Base-by-base conservation (phyloP, 2,797 vertebrate species). In the Erpetoichthys calabaricus region DNA sequence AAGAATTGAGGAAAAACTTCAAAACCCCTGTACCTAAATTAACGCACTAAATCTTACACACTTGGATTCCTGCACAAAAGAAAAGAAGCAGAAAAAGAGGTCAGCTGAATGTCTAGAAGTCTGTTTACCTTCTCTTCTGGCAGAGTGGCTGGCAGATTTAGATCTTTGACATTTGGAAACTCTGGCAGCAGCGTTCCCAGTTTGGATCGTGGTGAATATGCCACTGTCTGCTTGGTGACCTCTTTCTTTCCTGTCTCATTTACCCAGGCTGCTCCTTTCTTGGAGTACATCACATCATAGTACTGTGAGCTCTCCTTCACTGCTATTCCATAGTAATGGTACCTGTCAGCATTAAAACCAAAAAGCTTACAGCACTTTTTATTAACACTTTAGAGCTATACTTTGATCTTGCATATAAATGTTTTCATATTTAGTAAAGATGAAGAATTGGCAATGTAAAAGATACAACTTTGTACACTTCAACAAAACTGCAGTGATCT, bases 111-210 rank as follows among this genome's bases (percentile, higher is more conserved):
- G 68, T 80, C 84, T 83, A 82, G 75, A 70, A 76, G 78, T 67
- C 57, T 69, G 72, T 78, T 91, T 94, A 98, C 96, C 95, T 98
- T 98, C 78, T 99, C 94, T 71, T 96, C 94, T 80, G 96, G 89
- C 84, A 99, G 85, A 77, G 88, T 97, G 80, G 93, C 78, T 57
- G 96, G 96, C 85, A 99, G 91, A 88, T 95, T 94, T 85, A 99
- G 83, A 80, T 99, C 96, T 91, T 98, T 98, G 90, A 98, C 94
- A 89, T 96, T 98, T 87, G 96, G 96, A 82, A 99, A 99, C 77
- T 97, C 95, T 81, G 96, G 96, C 88, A 99, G 85, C 67, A 99
- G 80, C 1, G 96, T 99, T 67, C 96, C 96, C 60, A 99, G 92
- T 71, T 98, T 98, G 91, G 96, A 99, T 70, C 96, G 91, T 51